Evolutionary conservation across 2,113 vertebrate genomes (phyloP).

Genomic region (Sprattus sprattus): DNA sequence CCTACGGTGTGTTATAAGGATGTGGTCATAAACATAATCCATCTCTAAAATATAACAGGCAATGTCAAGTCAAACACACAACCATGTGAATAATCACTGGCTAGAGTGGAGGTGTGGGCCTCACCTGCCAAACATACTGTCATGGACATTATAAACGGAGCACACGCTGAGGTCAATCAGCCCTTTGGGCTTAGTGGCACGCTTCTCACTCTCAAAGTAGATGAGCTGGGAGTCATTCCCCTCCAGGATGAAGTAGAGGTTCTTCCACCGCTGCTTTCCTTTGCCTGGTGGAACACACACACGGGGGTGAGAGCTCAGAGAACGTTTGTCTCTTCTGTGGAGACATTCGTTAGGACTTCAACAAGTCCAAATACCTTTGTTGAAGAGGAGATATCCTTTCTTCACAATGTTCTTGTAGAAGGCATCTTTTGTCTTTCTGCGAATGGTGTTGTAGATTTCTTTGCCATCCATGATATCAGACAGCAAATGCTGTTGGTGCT

Average conservation of each 20-base stretch:
- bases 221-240: constrained; percentile 98
- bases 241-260: constrained; percentile 97
- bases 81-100: no score
- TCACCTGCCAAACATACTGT: constrained; percentile 98
- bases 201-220: constrained; percentile 99
- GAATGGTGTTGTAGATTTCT: constrained; percentile 99
- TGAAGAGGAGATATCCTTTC: constrained; percentile 92
- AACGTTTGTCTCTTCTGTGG: neutral
- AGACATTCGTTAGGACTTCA: neutral
- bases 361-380: constrained; percentile 67
- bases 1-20: no score
- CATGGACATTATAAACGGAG: constrained; percentile 93
- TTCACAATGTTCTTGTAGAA: constrained; percentile 99
- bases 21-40: no score
- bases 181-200: constrained; percentile 99
- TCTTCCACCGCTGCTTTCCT: constrained; percentile 98
- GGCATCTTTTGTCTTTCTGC: constrained; percentile 95
- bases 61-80: neutral
- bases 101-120: neutral
- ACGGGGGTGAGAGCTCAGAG: constrained; percentile 5
- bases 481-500: constrained; percentile 96
- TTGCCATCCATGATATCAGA: constrained; percentile 86
- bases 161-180: constrained; percentile 97
- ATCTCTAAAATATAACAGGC: neutral
- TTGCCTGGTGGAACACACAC: constrained; percentile 79